phyloP scores from a whole-genome alignment of 1,140 invertebrate species.

The Nephotettix cincticeps region DNA sequence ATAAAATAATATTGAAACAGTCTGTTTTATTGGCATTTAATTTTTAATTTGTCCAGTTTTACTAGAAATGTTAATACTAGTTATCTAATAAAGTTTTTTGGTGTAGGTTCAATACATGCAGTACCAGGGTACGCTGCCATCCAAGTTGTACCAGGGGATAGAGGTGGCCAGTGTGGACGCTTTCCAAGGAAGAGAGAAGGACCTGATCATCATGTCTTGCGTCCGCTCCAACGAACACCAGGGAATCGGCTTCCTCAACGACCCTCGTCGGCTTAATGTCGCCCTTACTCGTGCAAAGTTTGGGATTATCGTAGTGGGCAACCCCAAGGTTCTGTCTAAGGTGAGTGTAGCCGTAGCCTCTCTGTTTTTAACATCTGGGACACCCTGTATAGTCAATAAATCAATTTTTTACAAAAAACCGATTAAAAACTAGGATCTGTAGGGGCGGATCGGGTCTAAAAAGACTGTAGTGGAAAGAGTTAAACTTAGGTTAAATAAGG shows the following conservation, averaged over 20 bases:
- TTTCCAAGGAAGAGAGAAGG: conserved; percentile 97
- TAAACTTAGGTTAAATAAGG: too few species aligned
- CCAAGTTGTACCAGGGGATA: conserved; percentile 97
- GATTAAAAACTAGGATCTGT: too few species aligned
- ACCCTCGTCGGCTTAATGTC: conserved; percentile 96
- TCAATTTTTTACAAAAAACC: too few species aligned
- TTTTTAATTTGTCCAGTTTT: too few species aligned
- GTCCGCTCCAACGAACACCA: conserved; percentile 90
- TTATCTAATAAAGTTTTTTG: too few species aligned
- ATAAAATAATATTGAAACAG: too few species aligned
- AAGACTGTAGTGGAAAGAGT: too few species aligned
- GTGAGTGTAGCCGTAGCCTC: conserved; percentile 43
- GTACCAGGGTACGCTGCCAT: conserved; percentile 94
- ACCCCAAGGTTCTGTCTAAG: conserved; percentile 97
- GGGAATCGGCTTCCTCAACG: conserved; percentile 94
- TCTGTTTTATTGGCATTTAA: too few species aligned
- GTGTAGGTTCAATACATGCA: conserved; percentile 94
- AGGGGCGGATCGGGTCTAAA: too few species aligned
- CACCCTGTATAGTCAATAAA: too few species aligned
- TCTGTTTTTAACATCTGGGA: too few species aligned
- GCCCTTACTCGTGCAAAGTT: conserved; percentile 97
- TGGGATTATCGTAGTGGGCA: conserved; percentile 98
- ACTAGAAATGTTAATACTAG: too few species aligned
- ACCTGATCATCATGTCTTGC: conserved; percentile 98
- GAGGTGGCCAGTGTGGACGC: conserved; percentile 99